These are phyloP conservation scores for Pinctada fucata DNA, from an alignment of 2,888 invertebrate genomes.

Conservation along the genomic window DNA sequence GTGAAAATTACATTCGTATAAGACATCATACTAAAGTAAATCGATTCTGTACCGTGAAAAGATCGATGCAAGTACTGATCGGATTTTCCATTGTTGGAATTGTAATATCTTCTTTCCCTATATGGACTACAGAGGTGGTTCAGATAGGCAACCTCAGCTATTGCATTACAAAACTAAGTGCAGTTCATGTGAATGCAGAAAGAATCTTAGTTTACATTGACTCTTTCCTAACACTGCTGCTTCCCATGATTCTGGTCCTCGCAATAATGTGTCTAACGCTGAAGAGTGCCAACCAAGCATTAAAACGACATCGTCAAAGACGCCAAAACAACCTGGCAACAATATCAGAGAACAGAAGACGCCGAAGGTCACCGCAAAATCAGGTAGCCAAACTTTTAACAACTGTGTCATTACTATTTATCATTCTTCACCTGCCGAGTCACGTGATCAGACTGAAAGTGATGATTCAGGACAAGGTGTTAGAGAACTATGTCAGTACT, in stretches of 20 bases:
- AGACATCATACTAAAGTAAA: conserved; percentile 45
- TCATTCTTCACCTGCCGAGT: conserved; percentile 56
- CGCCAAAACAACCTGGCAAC: conserved; percentile 14
- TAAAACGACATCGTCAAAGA: conserved; percentile 38
- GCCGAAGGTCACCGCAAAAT: conserved; percentile 42
- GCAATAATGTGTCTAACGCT: conserved; percentile 43
- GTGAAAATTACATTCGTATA: conserved; percentile 47
- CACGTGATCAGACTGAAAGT: conserved; percentile 52
- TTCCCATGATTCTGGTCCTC: conserved; percentile 48
- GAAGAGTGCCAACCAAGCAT: conserved; percentile 39
- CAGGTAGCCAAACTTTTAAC: conserved; percentile 54
- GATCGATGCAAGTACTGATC: conserved; percentile 35
- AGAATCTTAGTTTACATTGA: conserved; percentile 51
- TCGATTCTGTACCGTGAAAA: conserved; percentile 43
- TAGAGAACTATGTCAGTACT: conserved; percentile 8
- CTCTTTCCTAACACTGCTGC: conserved; percentile 49
- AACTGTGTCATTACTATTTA: conserved; percentile 54
- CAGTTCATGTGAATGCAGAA: conserved; percentile 31
- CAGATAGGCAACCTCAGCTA: conserved; percentile 16
- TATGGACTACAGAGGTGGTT: conserved; percentile 50
- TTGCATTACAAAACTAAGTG: conserved; percentile 35
- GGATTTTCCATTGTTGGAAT: conserved; percentile 39
- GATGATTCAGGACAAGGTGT: conserved; percentile 42
- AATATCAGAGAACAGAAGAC: conserved; percentile 17
- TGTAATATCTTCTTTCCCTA: conserved; percentile 47